Evolutionary conservation across 1,140 invertebrate species (phyloP), one percentile per base, ranked within the genome.

Genomic region (Drosophila busckii): DNA sequence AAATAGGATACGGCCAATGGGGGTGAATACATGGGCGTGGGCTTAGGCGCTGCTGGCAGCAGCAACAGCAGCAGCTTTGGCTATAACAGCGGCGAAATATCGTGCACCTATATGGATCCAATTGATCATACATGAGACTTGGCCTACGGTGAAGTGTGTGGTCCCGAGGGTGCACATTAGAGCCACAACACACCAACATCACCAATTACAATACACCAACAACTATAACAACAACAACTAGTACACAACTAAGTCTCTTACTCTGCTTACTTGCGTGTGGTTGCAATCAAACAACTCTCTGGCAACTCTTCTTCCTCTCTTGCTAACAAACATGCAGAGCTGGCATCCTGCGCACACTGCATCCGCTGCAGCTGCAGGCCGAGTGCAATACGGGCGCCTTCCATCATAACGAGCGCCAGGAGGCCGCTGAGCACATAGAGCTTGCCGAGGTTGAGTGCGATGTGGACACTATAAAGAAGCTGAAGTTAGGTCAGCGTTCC

Each of bases 381-480:
- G 80, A 84, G 52, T 84, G 80, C 80, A 70, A 63, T 52, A 26
- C 56, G 38, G 68, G 73, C 19, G 78, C 78, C 31, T 71, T 85
- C 44, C 80, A 71, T 15, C 84, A 80, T 50, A 49, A 76, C 66
- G 64, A 88, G 88, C 40, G 46, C 7, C 10, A 31, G 20, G 59
- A 66, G 8, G 64, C 58, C n/a, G 60, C 70, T 25, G 84, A 86
- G 35, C 78, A 84, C 35, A 76, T 71, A 28, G 92, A 93, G 75
- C 85, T 92, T 37, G 91, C 91, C 67, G 92, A 93, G 70, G 91
- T 92, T 20, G 92, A 93, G 84, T 93, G 92, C 88, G 93, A 93
- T 88, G 92, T 93, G 83, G 93, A 93, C 67, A 93, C 92, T n/a
- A 80, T 93, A 40, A 93, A 93, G 76, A 93, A 93, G 85, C 86